These are phyloP conservation scores for Camptogramma bilineatum DNA, from an alignment of 2,888 invertebrate species.

Conservation along the genomic window DNA sequence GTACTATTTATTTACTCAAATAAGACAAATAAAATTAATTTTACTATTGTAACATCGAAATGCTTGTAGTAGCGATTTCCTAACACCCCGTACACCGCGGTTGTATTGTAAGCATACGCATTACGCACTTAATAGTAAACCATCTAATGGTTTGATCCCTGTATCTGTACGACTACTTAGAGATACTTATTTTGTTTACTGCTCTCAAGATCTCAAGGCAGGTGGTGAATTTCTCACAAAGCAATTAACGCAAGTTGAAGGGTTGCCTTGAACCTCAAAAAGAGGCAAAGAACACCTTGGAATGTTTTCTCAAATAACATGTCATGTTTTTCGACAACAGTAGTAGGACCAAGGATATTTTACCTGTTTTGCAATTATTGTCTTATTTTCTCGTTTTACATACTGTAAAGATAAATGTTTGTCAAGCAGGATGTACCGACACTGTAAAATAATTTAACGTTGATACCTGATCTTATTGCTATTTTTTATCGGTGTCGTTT, in stretches of 20 bases:
- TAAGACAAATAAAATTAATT: not conserved
- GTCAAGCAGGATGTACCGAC: not conserved
- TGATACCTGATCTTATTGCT: not conserved
- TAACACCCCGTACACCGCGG: not conserved
- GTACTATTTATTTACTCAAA: not conserved
- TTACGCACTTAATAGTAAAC: slow-evolving; percentile 50
- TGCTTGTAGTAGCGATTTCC: not conserved
- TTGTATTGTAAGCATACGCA: slow-evolving; percentile 30
- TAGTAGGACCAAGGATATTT: not conserved
- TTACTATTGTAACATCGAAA: no score
- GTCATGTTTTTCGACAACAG: slow-evolving; percentile 25
- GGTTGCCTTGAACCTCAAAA: slow-evolving; percentile 71
- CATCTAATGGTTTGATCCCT: slow-evolving; percentile 59
- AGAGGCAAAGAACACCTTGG: slow-evolving; percentile 55
- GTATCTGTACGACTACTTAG: slow-evolving; percentile 18
- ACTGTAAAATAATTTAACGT: not conserved
- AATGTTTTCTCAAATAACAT: slow-evolving; percentile 37
- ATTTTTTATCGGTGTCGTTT: not conserved
- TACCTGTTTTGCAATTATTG: not conserved
- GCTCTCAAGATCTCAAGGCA: slow-evolving; percentile 57
- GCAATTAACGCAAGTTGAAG: slow-evolving; percentile 80
- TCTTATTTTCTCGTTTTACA: not conserved
- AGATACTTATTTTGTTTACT: slow-evolving; percentile 65
- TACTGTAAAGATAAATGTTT: not conserved
- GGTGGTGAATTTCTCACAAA: slow-evolving; percentile 76